These are phyloP conservation scores for Haliclystus octoradiatus DNA, from an alignment of 30 jellyfish, hydroid and myxozoan genomes.

Conservation along the genomic window DNA sequence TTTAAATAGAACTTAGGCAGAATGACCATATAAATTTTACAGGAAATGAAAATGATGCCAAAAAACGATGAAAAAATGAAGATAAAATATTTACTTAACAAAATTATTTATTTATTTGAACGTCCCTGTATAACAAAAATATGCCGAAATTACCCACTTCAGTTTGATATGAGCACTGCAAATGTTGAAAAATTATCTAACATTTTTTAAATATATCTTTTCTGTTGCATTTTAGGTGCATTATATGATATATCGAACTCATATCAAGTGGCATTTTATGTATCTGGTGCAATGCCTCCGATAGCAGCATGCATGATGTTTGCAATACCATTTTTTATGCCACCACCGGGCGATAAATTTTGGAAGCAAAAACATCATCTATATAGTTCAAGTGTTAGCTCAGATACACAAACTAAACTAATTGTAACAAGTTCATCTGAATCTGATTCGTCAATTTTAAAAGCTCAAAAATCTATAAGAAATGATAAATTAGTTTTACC, in stretches of 20 bases:
- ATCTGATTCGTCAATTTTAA: slow-evolving; percentile 30
- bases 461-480: slow-evolving; percentile 9
- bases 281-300: slow-evolving; percentile 96
- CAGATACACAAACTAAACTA: slow-evolving; percentile 15
- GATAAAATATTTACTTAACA: too few species aligned
- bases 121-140: too few species aligned
- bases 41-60: too few species aligned
- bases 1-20: too few species aligned
- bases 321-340: slow-evolving; percentile 87
- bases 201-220: neutral
- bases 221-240: slow-evolving; percentile 37
- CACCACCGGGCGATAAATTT: slow-evolving; percentile 79
- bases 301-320: slow-evolving; percentile 84
- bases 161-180: too few species aligned
- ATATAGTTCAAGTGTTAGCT: neutral
- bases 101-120: too few species aligned
- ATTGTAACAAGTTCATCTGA: slow-evolving; percentile 26
- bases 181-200: too few species aligned
- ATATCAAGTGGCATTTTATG: slow-evolving; percentile 92
- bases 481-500: slow-evolving; percentile 37
- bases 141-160: too few species aligned
- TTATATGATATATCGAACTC: slow-evolving; percentile 78
- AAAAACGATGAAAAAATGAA: too few species aligned
- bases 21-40: too few species aligned
- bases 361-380: slow-evolving; percentile 34